These are phyloP conservation scores for Tupaia tana DNA, from an alignment of 2,113 vertebrate genomes.

Conservation along the genomic window DNA sequence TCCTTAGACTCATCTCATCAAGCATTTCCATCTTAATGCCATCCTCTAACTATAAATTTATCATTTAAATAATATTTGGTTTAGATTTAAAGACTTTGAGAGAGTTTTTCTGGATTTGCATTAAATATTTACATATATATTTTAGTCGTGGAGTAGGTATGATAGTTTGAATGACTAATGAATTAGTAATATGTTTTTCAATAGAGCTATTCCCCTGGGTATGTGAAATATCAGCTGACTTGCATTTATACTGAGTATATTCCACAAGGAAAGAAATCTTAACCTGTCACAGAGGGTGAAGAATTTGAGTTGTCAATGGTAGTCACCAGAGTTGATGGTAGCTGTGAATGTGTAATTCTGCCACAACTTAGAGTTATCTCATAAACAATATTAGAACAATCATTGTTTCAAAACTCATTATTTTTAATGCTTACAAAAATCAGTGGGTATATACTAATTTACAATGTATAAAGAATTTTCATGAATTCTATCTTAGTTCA, in stretches of 20 bases:
- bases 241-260: constrained; percentile 30
- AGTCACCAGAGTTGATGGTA: not conserved
- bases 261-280: constrained; percentile 42
- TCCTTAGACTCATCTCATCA: not conserved
- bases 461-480: not conserved
- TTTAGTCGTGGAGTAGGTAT: not conserved
- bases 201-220: constrained; percentile 49
- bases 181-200: constrained; percentile 52
- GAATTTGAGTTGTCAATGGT: constrained; percentile 29
- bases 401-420: not conserved
- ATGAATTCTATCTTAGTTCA: not conserved
- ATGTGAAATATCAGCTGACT: constrained; percentile 42
- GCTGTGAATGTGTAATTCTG: not conserved
- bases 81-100: not conserved
- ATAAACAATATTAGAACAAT: not conserved
- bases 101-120: not conserved
- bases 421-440: not conserved
- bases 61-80: not conserved
- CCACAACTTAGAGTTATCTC: not conserved
- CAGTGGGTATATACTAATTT: not conserved
- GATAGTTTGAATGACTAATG: constrained; percentile 50
- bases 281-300: constrained; percentile 25
- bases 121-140: constrained; percentile 52
- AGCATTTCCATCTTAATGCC: not conserved
- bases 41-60: not conserved